These are phyloP conservation scores for Rhinogobio ventralis DNA, from an alignment of 2,797 vertebrate genomes.

Conservation along the genomic window DNA sequence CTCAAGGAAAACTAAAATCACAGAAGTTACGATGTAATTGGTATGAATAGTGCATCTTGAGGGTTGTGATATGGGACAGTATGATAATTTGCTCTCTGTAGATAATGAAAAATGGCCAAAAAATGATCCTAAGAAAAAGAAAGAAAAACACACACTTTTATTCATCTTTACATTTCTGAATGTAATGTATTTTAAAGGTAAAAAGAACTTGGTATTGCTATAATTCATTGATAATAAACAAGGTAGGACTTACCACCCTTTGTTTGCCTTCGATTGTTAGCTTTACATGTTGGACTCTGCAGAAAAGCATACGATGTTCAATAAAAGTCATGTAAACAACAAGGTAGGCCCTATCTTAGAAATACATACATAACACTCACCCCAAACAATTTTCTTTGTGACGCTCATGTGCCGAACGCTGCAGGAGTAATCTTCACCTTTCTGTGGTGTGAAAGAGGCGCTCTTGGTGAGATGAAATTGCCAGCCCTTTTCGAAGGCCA, in stretches of 20 bases:
- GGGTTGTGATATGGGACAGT: not conserved
- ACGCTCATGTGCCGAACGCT: conserved; percentile 58
- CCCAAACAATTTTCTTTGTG: conserved; percentile 47
- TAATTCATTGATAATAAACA: not conserved
- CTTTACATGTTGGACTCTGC: conserved; percentile 42
- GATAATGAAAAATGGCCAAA: not conserved
- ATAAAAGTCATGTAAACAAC: not conserved
- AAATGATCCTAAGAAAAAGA: not conserved
- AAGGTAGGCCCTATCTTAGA: not conserved
- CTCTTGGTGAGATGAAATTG: conserved; percentile 81
- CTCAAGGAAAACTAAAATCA: not conserved
- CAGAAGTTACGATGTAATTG: not conserved
- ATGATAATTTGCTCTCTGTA: not conserved
- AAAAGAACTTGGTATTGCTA: not conserved
- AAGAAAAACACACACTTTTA: not conserved
- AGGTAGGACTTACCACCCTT: not conserved
- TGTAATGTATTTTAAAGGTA: not conserved
- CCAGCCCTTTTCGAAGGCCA: conserved; percentile 85
- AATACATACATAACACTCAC: conserved; percentile 68
- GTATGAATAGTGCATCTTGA: not conserved
- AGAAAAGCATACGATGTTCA: not conserved
- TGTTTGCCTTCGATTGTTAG: not conserved
- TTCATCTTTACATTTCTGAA: not conserved
- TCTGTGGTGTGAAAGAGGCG: conserved; percentile 58
- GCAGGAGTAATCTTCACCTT: conserved; percentile 36